These are phyloP conservation scores for Myioborus miniatus DNA, from an alignment of 2,797 vertebrate species.

Conservation along the genomic window DNA sequence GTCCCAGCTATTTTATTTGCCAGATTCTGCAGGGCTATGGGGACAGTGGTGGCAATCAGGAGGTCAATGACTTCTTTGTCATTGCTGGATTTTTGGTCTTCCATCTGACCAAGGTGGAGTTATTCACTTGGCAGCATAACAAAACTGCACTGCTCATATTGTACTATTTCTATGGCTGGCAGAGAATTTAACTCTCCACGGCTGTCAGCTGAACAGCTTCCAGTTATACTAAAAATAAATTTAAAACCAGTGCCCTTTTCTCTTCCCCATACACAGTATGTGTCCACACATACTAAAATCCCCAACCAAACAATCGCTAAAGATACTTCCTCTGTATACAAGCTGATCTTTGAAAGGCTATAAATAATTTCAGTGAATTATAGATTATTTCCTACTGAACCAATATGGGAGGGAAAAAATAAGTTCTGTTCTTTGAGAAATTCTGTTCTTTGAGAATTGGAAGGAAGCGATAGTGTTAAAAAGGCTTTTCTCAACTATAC, in stretches of 20 bases:
- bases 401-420: neutral
- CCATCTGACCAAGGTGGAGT: neutral
- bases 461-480: neutral
- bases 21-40: neutral
- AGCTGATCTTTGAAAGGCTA: neutral
- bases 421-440: neutral
- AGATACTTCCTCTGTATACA: neutral
- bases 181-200: neutral
- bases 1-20: neutral
- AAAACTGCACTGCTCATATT: neutral
- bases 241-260: neutral
- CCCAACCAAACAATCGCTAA: neutral
- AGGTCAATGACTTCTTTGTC: conserved; percentile 4
- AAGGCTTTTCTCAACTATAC: neutral
- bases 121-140: neutral
- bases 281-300: neutral
- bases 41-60: neutral
- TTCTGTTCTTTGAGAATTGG: neutral
- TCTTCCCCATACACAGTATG: neutral
- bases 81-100: conserved; percentile 8
- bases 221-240: neutral
- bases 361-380: neutral
- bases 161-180: neutral
- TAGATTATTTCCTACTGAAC: neutral
- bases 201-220: neutral